These are phyloP conservation scores for Odontothrips loti DNA, from an alignment of 2,888 invertebrate genomes.

Conservation along the genomic window DNA sequence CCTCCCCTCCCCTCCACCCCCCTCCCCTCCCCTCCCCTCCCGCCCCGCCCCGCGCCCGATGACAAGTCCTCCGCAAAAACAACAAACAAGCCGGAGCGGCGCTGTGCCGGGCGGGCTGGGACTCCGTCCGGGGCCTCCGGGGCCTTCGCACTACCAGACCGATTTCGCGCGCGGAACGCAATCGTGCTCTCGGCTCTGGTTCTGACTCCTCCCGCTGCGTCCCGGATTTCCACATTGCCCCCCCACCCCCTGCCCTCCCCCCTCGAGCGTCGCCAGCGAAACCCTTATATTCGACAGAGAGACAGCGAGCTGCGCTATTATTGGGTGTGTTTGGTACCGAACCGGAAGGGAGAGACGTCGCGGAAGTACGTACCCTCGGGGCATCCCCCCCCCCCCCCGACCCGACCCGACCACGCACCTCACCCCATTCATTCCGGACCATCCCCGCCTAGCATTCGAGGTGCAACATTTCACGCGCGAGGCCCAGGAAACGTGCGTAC, in stretches of 20 bases:
- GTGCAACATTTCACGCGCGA: conserved; percentile 20
- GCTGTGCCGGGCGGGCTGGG: neutral
- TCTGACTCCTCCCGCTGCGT: too few relatives aligned
- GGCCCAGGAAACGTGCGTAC: neutral
- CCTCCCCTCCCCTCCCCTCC: neutral
- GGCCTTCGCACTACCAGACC: neutral
- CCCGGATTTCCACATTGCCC: too few relatives aligned
- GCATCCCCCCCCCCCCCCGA: too few relatives aligned
- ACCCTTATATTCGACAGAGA: too few relatives aligned
- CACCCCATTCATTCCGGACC: neutral
- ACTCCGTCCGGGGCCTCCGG: neutral
- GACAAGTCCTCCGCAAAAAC: conserved; percentile 11
- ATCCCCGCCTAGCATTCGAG: neutral
- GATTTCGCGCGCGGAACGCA: neutral
- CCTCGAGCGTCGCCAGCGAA: too few relatives aligned
- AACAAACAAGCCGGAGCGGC: neutral
- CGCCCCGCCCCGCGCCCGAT: neutral
- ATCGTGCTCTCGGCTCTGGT: neutral
- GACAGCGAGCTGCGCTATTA: too few relatives aligned
- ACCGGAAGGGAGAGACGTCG: too few relatives aligned
- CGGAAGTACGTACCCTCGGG: too few relatives aligned
- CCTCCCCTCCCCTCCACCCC: neutral
- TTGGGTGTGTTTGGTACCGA: too few relatives aligned
- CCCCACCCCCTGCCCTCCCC: too few relatives aligned
- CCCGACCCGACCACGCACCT: neutral